Percentiles rank a stretch among this genome's conserved stretches.
phyloP scores from a whole-genome alignment of 1,140 invertebrate genomes.

The Pogonus chalceus region DNA sequence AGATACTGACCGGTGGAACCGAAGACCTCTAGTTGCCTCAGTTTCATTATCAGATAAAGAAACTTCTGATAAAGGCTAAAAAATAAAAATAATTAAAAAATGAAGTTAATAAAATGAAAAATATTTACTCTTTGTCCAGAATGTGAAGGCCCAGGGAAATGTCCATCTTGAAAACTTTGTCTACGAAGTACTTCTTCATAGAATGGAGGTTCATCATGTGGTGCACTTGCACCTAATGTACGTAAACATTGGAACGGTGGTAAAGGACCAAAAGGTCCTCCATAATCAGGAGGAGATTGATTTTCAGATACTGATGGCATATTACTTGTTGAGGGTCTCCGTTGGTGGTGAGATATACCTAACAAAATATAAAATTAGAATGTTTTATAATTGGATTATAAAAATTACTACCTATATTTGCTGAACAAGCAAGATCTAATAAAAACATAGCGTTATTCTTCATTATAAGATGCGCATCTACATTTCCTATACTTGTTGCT shows the following conservation, averaged over 20 bases:
- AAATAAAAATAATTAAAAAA: constrained; percentile 14
- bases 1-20: constrained; percentile 46
- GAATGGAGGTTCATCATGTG: constrained; percentile 42
- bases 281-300: constrained; percentile 42
- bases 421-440: constrained; percentile 73
- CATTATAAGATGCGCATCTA: constrained; percentile 69
- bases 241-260: constrained; percentile 70
- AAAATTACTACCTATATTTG: constrained; percentile 35
- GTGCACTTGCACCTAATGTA: constrained; percentile 51
- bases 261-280: constrained; percentile 46
- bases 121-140: constrained; percentile 33
- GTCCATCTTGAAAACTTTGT: constrained; percentile 35
- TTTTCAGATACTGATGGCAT: constrained; percentile 52
- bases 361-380: background rate
- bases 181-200: constrained; percentile 43
- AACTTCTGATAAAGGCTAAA: constrained; percentile 46
- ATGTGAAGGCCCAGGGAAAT: constrained; percentile 25
- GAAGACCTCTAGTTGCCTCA: constrained; percentile 43
- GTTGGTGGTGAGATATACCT: constrained; percentile 34
- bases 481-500: constrained; percentile 25
- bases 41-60: constrained; percentile 44
- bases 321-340: constrained; percentile 42
- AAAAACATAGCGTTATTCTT: constrained; percentile 92
- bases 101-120: constrained; percentile 9
- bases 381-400: constrained; percentile 8